A percentile compares a stretch with the other conserved stretches of the same genome.
Conservation (phyloP, 1,140 invertebrate species). For the Manduca sexta region DNA sequence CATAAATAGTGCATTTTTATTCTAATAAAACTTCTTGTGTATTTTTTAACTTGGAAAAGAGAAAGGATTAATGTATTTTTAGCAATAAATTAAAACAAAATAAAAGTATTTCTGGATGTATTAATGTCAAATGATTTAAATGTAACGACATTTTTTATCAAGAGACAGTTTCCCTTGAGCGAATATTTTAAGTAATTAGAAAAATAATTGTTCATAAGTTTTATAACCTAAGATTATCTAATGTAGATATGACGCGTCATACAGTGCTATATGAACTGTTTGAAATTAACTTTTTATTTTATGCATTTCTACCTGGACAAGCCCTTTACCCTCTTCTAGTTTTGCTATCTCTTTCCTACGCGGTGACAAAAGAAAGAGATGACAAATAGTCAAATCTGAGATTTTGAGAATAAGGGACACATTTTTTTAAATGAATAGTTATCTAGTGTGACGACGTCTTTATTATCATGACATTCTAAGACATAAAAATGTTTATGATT, state of each 20-base stretch:
- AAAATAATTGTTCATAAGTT: no score
- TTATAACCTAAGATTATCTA: not conserved
- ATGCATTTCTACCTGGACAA: slow-evolving; percentile 48
- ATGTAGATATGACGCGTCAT: not conserved
- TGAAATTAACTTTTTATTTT: slow-evolving; percentile 11
- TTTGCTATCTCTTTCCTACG: slow-evolving; percentile 31
- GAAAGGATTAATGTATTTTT: no score
- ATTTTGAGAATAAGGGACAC: slow-evolving; percentile 38
- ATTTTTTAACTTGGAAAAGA: no score
- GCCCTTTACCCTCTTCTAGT: slow-evolving; percentile 35
- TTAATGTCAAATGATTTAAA: no score
- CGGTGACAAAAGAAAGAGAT: slow-evolving; percentile 12
- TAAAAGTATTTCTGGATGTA: no score
- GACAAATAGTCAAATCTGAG: slow-evolving; percentile 31
- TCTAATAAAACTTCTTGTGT: no score
- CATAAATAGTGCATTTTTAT: no score
- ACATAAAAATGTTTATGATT: no score
- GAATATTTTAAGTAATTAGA: no score
- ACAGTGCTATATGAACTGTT: not conserved
- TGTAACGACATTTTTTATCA: no score
- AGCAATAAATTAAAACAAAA: no score
- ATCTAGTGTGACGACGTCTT: not conserved
- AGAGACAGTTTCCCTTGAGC: no score
- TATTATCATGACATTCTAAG: not conserved
- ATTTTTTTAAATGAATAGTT: not conserved